Evolutionary conservation across 2,888 invertebrate genomes (phyloP), one percentile per base, ranked within the genome.

Genomic region (Nowickia ferox): DNA sequence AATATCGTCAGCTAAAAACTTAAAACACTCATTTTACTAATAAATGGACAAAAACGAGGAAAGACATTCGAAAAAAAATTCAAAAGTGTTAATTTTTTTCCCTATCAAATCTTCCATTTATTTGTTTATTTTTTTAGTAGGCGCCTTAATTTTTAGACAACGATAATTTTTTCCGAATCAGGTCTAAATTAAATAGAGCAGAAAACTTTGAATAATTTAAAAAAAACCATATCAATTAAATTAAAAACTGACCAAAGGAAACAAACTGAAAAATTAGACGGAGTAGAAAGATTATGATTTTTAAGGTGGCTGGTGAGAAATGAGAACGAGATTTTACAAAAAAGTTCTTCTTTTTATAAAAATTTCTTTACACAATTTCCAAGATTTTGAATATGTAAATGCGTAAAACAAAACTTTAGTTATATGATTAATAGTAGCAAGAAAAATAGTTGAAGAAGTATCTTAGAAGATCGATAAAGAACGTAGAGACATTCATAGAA

Each of bases 151-250:
- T 66, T 51, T 19, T 30, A 38, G 11, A n/a, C 17, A 38, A 38
- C 48, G 10, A 48, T 66, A 66, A 22, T 10, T 38, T 69, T 77
- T 77, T 82, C 84, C 84, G 87, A 87, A 87, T 87, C 65, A 84
- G 82, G 87, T 87, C 87, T 83, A 79, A 55, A 30, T 22, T 22
- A 44, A 63, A 17, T 5, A 46, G n/a, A 40, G 22, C 8, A 22
- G 48, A 17, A 10, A 22, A 51, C 10, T 40, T 22, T 44, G 6
- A 46, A 11, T 5, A 48, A 74, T 4, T 13, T 10, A 9, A 75
- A 51, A 48, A 65, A 40, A 40, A 19, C n/a, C 2, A 38, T 68
- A 40, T 19, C 8, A 69, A 22, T 22, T 10, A 38, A 68, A 11
- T 48, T 42, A 19, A 51, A 66, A 66, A 8, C 17, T 17, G 44